phyloP scores from a whole-genome alignment of 2,113 vertebrate species.

The Mobula hypostoma region DNA sequence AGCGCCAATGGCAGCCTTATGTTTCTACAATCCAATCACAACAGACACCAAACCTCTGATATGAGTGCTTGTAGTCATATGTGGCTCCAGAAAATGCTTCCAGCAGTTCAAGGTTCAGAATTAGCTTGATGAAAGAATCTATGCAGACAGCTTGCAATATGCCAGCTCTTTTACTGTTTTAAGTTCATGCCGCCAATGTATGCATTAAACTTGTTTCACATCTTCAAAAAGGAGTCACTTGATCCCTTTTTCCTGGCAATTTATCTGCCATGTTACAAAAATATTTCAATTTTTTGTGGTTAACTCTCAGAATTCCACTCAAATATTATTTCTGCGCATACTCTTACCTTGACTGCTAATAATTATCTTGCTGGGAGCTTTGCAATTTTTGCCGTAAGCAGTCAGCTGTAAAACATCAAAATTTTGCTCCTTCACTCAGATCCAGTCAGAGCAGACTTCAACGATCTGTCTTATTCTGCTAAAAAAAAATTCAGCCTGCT shows the following conservation, averaged over 20 bases:
- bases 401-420: conserved; percentile 31
- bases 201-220: conserved; percentile 23
- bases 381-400: conserved; percentile 31
- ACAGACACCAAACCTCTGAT: background rate
- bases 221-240: background rate
- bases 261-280: background rate
- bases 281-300: background rate
- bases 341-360: conserved; percentile 32
- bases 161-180: background rate
- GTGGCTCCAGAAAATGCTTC: background rate
- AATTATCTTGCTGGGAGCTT: conserved; percentile 29
- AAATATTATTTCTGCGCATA: conserved; percentile 25
- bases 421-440: conserved; percentile 28
- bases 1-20: background rate
- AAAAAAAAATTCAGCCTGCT: conserved; percentile 27
- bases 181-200: background rate
- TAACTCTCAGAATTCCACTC: conserved; percentile 20
- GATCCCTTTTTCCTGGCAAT: background rate
- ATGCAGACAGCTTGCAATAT: conserved; percentile 27
- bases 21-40: background rate
- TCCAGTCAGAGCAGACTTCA: conserved; percentile 29
- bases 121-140: background rate
- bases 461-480: conserved; percentile 33
- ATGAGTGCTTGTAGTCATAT: background rate
- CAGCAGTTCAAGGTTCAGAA: conserved; percentile 9